These are phyloP conservation scores for Hypotaenidia okinawae DNA, from an alignment of 2,797 vertebrate species.

Conservation along the genomic window DNA sequence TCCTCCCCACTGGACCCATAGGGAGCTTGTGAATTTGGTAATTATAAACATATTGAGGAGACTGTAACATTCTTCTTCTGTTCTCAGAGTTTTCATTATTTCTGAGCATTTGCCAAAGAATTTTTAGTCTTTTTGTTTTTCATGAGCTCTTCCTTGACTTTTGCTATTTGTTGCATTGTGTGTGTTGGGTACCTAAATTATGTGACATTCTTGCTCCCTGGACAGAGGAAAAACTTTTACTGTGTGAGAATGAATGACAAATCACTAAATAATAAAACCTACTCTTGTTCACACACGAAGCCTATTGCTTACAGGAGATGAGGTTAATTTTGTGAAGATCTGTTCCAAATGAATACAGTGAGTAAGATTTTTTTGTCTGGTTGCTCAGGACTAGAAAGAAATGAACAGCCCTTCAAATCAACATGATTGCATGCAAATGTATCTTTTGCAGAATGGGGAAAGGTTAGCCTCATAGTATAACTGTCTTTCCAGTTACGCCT, in stretches of 20 bases:
- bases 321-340: slow-evolving; percentile 19
- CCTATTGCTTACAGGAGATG: slow-evolving; percentile 17
- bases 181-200: neutral
- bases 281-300: neutral
- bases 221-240: neutral
- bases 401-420: neutral
- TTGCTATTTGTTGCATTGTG: slow-evolving; percentile 4
- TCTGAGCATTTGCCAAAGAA: neutral
- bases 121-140: slow-evolving; percentile 7
- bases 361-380: neutral
- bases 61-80: neutral
- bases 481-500: neutral
- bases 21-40: slow-evolving; percentile 16
- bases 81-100: slow-evolving; percentile 27
- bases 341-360: neutral
- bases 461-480: neutral
- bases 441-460: neutral
- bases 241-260: neutral
- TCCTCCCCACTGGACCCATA: neutral
- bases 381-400: neutral
- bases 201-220: neutral
- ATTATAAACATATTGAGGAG: neutral
- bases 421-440: neutral
- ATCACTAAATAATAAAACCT: slow-evolving; percentile 14
- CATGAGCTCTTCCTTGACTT: neutral